Evolutionary conservation across 2,113 vertebrate genomes (phyloP).

Genomic region (Sprattus sprattus): DNA sequence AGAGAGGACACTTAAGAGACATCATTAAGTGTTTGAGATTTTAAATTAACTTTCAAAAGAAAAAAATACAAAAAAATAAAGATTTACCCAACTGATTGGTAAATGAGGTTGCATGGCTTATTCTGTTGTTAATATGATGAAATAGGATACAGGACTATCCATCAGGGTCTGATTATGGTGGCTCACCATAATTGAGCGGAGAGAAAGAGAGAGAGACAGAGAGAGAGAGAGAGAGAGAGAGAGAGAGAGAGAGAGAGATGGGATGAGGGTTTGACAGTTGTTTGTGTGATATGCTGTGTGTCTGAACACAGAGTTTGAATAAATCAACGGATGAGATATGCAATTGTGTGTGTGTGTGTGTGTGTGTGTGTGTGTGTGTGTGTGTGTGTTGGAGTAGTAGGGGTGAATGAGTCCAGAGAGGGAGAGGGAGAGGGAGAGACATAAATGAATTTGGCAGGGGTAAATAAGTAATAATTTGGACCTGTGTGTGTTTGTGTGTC

Average conservation of each 20-base stretch:
- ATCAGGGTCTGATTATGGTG: conserved; percentile 41
- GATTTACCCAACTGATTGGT: background rate
- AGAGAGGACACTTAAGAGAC: too few species aligned
- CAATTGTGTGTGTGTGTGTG: background rate
- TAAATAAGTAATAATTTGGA: background rate
- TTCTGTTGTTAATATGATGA: background rate
- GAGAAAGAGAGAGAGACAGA: conserved; percentile 23
- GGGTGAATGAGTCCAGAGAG: background rate
- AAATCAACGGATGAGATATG: background rate
- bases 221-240: conserved; percentile 23
- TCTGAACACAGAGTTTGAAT: background rate
- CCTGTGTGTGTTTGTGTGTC: too few species aligned
- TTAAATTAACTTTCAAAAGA: background rate
- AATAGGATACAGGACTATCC: conserved; percentile 39
- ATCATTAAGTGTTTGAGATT: background rate
- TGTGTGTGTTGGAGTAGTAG: background rate
- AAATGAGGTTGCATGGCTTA: background rate
- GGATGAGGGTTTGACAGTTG: background rate
- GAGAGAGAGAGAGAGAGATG: conserved; percentile 20
- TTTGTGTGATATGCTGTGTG: background rate
- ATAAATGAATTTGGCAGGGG: background rate
- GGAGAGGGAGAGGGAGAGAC: background rate
- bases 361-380: background rate
- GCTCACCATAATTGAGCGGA: conserved; percentile 30
- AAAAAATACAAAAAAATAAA: background rate